phyloP scores from a whole-genome alignment of 1,140 invertebrate species.

The Portunus trituberculatus region DNA sequence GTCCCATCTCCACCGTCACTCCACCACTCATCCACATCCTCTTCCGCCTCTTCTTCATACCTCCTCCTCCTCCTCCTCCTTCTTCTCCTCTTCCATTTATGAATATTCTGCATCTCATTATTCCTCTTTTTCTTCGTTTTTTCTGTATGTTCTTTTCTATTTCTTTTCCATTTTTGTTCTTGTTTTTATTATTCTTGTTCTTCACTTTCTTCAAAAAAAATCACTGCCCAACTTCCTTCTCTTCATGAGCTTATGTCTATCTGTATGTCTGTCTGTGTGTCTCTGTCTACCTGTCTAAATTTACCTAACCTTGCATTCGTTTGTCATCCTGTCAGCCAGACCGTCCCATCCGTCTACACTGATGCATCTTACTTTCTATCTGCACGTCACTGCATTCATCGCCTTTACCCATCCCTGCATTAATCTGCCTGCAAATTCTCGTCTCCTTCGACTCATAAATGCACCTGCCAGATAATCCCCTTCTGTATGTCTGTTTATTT shows the following conservation, averaged over 20 bases:
- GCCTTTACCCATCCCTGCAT: too few species aligned
- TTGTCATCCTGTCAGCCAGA: neutral
- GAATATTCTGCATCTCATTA: neutral
- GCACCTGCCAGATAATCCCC: neutral
- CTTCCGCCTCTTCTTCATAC: neutral
- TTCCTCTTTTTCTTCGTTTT: neutral
- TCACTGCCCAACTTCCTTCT: too few species aligned
- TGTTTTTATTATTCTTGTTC: neutral
- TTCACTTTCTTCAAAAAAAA: neutral
- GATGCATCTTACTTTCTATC: neutral
- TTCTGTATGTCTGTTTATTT: neutral
- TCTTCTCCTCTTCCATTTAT: neutral
- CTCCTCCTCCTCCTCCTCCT: neutral
- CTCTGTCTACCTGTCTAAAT: neutral
- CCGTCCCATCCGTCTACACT: too few species aligned
- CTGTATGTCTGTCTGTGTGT: neutral
- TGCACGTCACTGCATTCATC: too few species aligned
- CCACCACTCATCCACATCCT: neutral
- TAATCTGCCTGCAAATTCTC: too few species aligned
- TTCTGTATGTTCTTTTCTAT: too few species aligned
- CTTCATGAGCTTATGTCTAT: neutral
- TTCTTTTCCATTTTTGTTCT: neutral
- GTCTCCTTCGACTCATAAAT: too few species aligned
- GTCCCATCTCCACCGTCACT: neutral
- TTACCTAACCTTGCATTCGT: neutral